Evolutionary conservation across 2,888 invertebrate species (phyloP).

Genomic region (Meta bourneti): DNA sequence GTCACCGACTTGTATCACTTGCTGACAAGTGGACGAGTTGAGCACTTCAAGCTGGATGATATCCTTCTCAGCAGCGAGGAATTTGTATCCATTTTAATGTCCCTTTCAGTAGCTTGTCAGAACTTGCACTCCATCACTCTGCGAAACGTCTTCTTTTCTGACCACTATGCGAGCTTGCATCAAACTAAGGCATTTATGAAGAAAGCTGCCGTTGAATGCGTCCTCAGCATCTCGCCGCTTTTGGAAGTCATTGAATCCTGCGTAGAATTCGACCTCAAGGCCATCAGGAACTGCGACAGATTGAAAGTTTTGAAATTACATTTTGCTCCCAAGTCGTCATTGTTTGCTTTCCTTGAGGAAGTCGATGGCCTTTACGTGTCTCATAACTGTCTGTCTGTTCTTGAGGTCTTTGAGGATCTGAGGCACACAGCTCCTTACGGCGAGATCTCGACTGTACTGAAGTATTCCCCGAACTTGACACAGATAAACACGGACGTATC

Average conservation of each 20-base stretch:
- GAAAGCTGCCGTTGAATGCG: slow-evolving; percentile 45
- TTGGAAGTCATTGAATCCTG: slow-evolving; percentile 50
- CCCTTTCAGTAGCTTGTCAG: slow-evolving; percentile 37
- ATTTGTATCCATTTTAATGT: slow-evolving; percentile 52
- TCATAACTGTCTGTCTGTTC: slow-evolving; percentile 20
- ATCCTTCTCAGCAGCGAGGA: slow-evolving; percentile 44
- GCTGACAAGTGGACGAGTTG: slow-evolving; percentile 54
- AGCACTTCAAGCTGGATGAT: slow-evolving; percentile 60
- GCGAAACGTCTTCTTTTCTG: slow-evolving; percentile 29
- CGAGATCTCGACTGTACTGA: slow-evolving; percentile 29
- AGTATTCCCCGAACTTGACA: slow-evolving; percentile 30
- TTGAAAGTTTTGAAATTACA: slow-evolving; percentile 48
- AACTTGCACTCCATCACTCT: slow-evolving; percentile 37
- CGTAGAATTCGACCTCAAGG: slow-evolving; percentile 50
- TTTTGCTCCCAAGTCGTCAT: slow-evolving; percentile 27
- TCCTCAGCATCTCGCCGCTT: slow-evolving; percentile 35
- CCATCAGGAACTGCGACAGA: slow-evolving; percentile 4
- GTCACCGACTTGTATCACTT: slow-evolving; percentile 53
- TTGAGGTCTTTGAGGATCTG: slow-evolving; percentile 50
- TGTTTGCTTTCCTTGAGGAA: slow-evolving; percentile 49
- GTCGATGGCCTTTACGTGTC: slow-evolving; percentile 28
- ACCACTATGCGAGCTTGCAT: slow-evolving; percentile 15
- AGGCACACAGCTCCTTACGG: slow-evolving; percentile 28
- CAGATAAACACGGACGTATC: slow-evolving; percentile 53
- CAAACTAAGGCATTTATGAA: slow-evolving; percentile 19